Evolutionary conservation across 2,888 invertebrate genomes (phyloP).

Genomic region (Rhingia rostrata): DNA sequence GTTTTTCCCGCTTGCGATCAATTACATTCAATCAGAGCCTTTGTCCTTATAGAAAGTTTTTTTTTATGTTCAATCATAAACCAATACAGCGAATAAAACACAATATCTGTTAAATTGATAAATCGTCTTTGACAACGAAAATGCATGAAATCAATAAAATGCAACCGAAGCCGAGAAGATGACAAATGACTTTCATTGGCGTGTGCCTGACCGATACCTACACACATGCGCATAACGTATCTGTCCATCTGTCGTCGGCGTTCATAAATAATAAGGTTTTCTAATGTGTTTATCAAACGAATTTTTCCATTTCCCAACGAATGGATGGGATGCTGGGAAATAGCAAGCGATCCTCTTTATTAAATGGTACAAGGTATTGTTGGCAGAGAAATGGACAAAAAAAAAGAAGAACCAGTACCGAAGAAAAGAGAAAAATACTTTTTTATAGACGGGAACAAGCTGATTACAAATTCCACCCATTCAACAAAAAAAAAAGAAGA

Average conservation of each 20-base stretch:
- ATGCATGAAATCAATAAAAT: conserved; percentile 47
- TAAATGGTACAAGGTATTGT: conserved; percentile 53
- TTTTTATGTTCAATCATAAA: background rate
- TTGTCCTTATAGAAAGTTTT: conserved; percentile 18
- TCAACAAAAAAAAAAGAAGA: conserved; percentile 16
- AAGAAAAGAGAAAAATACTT: conserved; percentile 14
- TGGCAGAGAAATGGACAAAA: conserved; percentile 2
- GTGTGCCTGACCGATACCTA: conserved; percentile 3
- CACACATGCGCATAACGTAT: conserved; percentile 24
- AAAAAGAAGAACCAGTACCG: conserved; percentile 6
- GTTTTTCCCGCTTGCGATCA: background rate
- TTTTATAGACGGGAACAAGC: conserved; percentile 24
- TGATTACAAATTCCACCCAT: conserved; percentile 59
- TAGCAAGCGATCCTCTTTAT: conserved; percentile 52
- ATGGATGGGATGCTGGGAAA: conserved; percentile 41
- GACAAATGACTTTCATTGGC: conserved; percentile 57
- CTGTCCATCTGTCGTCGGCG: conserved; percentile 41
- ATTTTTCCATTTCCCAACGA: conserved; percentile 33
- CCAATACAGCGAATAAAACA: background rate
- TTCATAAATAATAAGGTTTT: conserved; percentile 61
- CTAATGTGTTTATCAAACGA: conserved; percentile 1
- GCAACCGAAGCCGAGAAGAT: conserved; percentile 46
- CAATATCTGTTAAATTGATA: conserved; percentile 16
- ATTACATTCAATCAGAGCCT: conserved; percentile 10
- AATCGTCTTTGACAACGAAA: background rate